Evolutionary conservation across 37 sponge, comb jelly and placozoan genomes (phyloP), one percentile per base, ranked within the genome.

Genomic region (Hexactinellida sp.): DNA sequence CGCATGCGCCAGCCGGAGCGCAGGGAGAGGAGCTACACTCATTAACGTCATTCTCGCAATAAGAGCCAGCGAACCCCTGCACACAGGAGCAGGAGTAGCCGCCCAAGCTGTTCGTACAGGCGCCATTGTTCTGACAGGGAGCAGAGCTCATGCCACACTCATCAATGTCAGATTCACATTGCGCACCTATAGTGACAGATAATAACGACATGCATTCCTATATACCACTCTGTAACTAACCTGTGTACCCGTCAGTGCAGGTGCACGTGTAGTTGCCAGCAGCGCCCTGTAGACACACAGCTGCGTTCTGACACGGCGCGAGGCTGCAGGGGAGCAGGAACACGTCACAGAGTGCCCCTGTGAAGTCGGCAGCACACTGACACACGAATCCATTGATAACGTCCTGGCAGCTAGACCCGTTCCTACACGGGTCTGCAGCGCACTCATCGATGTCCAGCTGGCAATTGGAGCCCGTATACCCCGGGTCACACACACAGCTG

Each of bases 391-490:
- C 82, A 82, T 87, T 54, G 10, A 91, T 24, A 24, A 63, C 37
- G 39, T 93, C 91, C 28, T n/a, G 63, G 54, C 93, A 93, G 10
- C 37, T 89, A 1, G 88, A 89, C 36, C 71, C 85, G 85, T 93
- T 93, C 0, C 39, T 32, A 52, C 93, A 93, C 0, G 89, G 87
- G 21, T 39, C 38, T 34, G 35, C 30, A 0, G 36, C 54, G 41
- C 93, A 93, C 5, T 93, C 91, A 38, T 93, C 38, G 24, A 89
- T 91, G 24, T 87, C 85, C 19, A 84, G 36, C 24, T 89, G 86
- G 36, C 92, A 92, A 28, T 84, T 36, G 0, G 0, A 36, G 21
- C 90, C 92, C 36, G 90, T 89, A 55, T 84, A 93, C 24, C 90
- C 94, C 0, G 55, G 83, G 83, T 54, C 83, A 86, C 94, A 93